Evolutionary conservation across 2,113 vertebrate genomes (phyloP).

Genomic region (Pampusana beccarii): DNA sequence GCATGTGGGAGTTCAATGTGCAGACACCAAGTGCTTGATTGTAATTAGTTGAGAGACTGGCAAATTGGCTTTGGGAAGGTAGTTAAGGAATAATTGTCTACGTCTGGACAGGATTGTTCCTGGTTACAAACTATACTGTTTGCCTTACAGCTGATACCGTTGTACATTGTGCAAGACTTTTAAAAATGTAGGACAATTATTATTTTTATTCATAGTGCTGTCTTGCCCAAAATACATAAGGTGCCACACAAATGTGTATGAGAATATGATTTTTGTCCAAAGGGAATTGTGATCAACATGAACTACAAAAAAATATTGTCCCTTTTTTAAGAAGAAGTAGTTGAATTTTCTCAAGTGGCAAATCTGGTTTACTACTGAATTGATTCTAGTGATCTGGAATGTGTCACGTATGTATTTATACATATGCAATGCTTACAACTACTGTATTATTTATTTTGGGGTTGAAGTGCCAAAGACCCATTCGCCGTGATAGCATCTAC

Average conservation of each 20-base stretch:
- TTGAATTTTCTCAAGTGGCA: not conserved
- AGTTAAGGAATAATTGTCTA: conserved; percentile 39
- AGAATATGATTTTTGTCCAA: not conserved
- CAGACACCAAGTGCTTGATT: not conserved
- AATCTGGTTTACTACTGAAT: not conserved
- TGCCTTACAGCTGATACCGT: not conserved
- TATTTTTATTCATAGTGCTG: not conserved
- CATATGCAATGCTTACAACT: not conserved
- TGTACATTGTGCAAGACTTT: not conserved
- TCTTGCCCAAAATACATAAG: not conserved
- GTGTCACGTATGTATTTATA: not conserved
- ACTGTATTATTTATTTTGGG: not conserved
- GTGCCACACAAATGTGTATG: not conserved
- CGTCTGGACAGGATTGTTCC: conserved; percentile 26
- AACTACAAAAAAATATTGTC: not conserved
- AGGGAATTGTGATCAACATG: not conserved
- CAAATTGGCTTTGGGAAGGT: conserved; percentile 26
- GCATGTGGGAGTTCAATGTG: not conserved
- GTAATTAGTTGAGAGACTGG: conserved; percentile 44
- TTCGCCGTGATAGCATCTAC: not conserved
- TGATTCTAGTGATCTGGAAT: not conserved
- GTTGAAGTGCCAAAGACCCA: not conserved
- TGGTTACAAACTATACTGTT: not conserved
- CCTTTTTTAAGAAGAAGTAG: not conserved
- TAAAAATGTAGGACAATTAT: not conserved